These are phyloP conservation scores for Tachypleus tridentatus DNA, from an alignment of 1,140 invertebrate species.

Conservation along the genomic window DNA sequence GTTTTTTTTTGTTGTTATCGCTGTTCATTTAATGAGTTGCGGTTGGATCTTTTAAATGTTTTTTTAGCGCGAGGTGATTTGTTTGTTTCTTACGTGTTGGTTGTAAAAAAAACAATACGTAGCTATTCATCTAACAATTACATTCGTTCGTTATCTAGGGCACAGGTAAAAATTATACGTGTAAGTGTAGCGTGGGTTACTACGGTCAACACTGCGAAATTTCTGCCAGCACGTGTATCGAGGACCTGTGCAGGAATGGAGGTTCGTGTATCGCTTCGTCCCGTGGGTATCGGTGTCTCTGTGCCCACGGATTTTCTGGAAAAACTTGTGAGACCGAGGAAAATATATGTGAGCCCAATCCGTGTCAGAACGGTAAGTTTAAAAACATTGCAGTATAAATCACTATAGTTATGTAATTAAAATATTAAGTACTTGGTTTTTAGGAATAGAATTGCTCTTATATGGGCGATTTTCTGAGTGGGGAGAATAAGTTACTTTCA, in stretches of 20 bases:
- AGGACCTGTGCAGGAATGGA: slow-evolving; percentile 67
- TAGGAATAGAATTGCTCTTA: too few species aligned
- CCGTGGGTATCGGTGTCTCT: slow-evolving; percentile 51
- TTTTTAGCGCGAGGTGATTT: not conserved
- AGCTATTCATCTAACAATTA: slow-evolving; percentile 3
- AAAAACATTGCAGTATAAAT: too few species aligned
- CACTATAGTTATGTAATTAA: too few species aligned
- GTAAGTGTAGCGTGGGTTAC: slow-evolving; percentile 46
- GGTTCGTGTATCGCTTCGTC: slow-evolving; percentile 55
- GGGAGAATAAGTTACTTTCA: too few species aligned
- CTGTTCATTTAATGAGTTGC: not conserved
- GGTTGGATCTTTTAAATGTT: slow-evolving; percentile 12
- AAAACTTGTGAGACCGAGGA: slow-evolving; percentile 58
- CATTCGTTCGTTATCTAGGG: slow-evolving; percentile 9
- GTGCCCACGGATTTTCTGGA: slow-evolving; percentile 62
- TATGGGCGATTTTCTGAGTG: too few species aligned
- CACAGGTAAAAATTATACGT: slow-evolving; percentile 22
- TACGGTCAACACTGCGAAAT: slow-evolving; percentile 57
- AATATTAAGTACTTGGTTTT: too few species aligned
- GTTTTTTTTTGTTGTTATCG: slow-evolving; percentile 57
- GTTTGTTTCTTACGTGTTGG: not conserved
- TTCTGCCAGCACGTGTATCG: slow-evolving; percentile 59
- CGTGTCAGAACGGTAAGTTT: slow-evolving; percentile 61
- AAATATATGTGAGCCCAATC: slow-evolving; percentile 67
- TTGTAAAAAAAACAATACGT: not conserved